Percentiles rank a stretch among this genome's conserved stretches.
Conservation (phyloP, 2,888 invertebrate species). For the Euproctis similis region DNA sequence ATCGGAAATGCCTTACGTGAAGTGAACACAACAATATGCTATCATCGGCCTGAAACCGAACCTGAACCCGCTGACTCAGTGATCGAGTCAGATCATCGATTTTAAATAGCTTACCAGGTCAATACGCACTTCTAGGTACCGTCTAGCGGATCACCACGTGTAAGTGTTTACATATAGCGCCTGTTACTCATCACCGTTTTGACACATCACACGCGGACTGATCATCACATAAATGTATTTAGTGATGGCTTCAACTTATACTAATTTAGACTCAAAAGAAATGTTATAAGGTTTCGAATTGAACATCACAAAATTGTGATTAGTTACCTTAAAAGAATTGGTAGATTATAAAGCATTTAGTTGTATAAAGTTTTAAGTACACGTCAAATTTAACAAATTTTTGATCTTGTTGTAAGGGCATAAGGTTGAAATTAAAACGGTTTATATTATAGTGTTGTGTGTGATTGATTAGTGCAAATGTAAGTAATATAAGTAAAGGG, state of each 20-base stretch:
- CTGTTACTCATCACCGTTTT: constrained; percentile 68
- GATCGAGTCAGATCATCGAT: constrained; percentile 14
- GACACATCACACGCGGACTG: constrained; percentile 50
- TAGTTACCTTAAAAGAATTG: constrained; percentile 11
- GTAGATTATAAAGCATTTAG: constrained; percentile 9
- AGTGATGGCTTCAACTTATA: neutral
- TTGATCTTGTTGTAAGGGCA: neutral
- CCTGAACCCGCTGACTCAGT: constrained; percentile 1
- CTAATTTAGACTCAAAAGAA: constrained; percentile 13
- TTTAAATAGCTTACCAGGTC: constrained; percentile 23
- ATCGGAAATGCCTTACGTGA: no score
- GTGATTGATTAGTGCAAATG: constrained; percentile 40
- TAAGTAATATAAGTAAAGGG: constrained; percentile 66
- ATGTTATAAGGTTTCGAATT: constrained; percentile 9
- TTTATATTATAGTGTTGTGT: constrained; percentile 20
- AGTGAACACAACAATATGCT: no score
- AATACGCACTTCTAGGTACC: constrained; percentile 24
- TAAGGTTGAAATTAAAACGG: constrained; percentile 14
- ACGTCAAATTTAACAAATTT: constrained; percentile 4
- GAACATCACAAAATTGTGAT: neutral
- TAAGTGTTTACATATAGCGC: constrained; percentile 58
- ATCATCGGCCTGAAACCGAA: no score
- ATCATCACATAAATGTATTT: constrained; percentile 11
- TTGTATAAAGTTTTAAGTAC: constrained; percentile 15
- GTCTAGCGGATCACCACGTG: constrained; percentile 38